These are phyloP conservation scores for Hippocampus barbouri DNA, from an alignment of 2,113 vertebrate species.

Conservation along the genomic window DNA sequence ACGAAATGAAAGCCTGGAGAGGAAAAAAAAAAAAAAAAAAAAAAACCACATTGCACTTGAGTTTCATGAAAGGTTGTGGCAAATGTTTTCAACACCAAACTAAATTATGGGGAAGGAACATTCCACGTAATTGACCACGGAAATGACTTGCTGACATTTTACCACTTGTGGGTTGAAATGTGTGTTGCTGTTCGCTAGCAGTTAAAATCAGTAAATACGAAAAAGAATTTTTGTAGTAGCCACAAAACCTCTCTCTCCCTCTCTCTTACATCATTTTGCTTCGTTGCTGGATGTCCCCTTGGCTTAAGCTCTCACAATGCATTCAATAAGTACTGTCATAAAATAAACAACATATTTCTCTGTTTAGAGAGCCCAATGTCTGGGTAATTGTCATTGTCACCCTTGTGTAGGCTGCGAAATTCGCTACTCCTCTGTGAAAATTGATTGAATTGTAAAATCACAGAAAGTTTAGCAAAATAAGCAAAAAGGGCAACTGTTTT, in stretches of 20 bases:
- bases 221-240: not conserved
- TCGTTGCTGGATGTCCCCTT: not conserved
- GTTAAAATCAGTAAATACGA: not conserved
- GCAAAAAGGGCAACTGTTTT: not conserved
- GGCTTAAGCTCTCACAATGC: not conserved
- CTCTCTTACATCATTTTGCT: not conserved
- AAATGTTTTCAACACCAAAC: not conserved
- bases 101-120: not conserved
- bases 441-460: not conserved
- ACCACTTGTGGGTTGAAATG: not conserved
- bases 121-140: not conserved
- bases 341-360: no score
- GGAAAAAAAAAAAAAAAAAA: no score
- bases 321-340: no score
- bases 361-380: not conserved
- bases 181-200: conserved; percentile 27
- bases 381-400: not conserved
- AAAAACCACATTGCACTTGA: not conserved
- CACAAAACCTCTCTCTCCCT: no score
- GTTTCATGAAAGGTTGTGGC: not conserved
- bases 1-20: not conserved
- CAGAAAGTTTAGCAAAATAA: not conserved
- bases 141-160: not conserved
- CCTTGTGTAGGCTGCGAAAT: not conserved
- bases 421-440: not conserved